Evolutionary conservation across 53 echinoderm and acorn worm genomes (phyloP).

Genomic region (Holothuria leucospilota): DNA sequence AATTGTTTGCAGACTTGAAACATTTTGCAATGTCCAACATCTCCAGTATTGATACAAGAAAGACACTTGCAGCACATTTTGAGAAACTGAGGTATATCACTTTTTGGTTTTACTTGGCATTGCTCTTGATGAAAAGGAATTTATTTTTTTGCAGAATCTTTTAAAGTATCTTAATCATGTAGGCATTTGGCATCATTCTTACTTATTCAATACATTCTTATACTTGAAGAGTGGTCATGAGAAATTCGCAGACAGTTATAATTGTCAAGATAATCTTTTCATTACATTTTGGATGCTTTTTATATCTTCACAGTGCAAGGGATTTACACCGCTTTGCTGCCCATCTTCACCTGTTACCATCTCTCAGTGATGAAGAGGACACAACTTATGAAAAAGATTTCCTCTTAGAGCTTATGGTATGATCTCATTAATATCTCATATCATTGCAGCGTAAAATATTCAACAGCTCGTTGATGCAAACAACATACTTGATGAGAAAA

Average conservation of each 20-base stretch:
- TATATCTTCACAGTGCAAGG: conserved; percentile 58
- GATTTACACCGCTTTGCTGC: conserved; percentile 91
- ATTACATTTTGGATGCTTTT: too few species aligned
- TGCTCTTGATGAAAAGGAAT: too few species aligned
- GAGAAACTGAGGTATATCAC: conserved; percentile 83
- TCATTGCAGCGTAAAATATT: too few species aligned
- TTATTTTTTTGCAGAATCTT: too few species aligned
- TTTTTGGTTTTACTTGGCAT: background rate
- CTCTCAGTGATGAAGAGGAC: conserved; percentile 72
- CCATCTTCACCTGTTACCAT: conserved; percentile 79
- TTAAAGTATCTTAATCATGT: too few species aligned
- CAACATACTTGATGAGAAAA: background rate
- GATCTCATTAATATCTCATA: background rate
- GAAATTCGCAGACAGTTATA: too few species aligned
- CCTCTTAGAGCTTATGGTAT: conserved; percentile 91
- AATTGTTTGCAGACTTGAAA: conserved; percentile 89
- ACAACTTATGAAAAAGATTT: conserved; percentile 68
- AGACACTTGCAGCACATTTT: conserved; percentile 84
- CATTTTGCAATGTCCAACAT: conserved; percentile 93
- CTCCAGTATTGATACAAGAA: conserved; percentile 87
- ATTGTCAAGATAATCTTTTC: too few species aligned
- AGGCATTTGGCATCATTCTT: too few species aligned
- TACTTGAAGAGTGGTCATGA: too few species aligned
- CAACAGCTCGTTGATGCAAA: too few species aligned
- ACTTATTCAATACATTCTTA: too few species aligned